Evolutionary conservation across 2,888 invertebrate species (phyloP).

Genomic region (Pollenia amentaria): DNA sequence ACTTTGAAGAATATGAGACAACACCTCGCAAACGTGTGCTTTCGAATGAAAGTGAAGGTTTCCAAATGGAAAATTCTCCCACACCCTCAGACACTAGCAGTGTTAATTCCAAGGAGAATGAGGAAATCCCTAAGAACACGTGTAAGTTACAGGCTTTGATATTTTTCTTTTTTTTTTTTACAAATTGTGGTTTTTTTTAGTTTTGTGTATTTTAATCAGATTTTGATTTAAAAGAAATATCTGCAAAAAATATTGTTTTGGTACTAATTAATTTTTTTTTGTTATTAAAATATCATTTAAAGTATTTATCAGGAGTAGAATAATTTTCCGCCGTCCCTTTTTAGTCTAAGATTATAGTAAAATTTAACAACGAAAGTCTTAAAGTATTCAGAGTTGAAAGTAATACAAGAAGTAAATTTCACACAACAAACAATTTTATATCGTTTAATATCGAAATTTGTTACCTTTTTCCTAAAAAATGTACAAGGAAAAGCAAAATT

Average conservation of each 20-base stretch:
- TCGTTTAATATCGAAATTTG: too few relatives aligned
- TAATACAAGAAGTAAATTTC: too few relatives aligned
- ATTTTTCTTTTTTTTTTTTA: background rate
- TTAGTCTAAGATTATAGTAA: too few relatives aligned
- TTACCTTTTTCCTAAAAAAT: too few relatives aligned
- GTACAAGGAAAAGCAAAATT: too few relatives aligned
- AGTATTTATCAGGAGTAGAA: too few relatives aligned
- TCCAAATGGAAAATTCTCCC: constrained; percentile 80
- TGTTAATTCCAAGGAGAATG: constrained; percentile 83
- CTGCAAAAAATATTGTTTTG: background rate
- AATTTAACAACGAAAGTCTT: too few relatives aligned
- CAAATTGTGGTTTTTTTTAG: background rate
- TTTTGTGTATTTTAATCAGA: background rate
- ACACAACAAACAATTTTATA: too few relatives aligned
- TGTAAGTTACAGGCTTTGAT: constrained; percentile 71
- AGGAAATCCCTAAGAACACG: constrained; percentile 75
- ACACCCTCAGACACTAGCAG: constrained; percentile 83
- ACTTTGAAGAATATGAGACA: constrained; percentile 58
- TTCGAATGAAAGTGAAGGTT: constrained; percentile 71
- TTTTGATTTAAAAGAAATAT: background rate
- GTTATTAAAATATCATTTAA: background rate
- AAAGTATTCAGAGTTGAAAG: too few relatives aligned
- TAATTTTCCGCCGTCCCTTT: too few relatives aligned
- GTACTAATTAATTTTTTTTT: background rate
- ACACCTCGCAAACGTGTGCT: constrained; percentile 65